Evolutionary conservation across 1,140 invertebrate species (phyloP).

Genomic region (Brachionus rotundiformis): DNA sequence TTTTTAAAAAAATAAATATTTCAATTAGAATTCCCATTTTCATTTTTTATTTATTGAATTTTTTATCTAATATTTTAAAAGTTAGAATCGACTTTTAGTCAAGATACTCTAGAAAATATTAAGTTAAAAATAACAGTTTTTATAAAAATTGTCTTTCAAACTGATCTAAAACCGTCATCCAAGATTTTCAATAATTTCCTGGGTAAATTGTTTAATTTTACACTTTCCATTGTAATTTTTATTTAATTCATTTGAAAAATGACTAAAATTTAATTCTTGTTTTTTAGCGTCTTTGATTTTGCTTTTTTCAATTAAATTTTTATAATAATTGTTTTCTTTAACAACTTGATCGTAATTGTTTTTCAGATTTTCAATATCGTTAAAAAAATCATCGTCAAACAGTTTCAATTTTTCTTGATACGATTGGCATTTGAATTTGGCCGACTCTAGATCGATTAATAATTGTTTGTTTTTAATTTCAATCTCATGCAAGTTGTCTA

Average conservation of each 20-base stretch:
- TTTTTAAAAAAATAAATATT: constrained; percentile 32
- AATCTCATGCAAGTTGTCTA: not conserved
- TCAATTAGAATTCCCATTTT: not conserved
- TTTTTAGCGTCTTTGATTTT: not conserved
- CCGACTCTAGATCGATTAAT: constrained; percentile 11
- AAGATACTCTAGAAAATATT: too few relatives aligned
- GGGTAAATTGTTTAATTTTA: constrained; percentile 21
- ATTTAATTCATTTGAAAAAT: not conserved
- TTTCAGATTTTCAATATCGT: constrained; percentile 28
- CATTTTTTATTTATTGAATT: not conserved
- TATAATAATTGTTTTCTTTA: not conserved
- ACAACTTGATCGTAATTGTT: constrained; percentile 20
- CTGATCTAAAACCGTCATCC: too few relatives aligned
- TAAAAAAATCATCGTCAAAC: constrained; percentile 36
- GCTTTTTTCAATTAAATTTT: not conserved
- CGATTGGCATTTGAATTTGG: constrained; percentile 21
- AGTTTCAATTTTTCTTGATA: not conserved
- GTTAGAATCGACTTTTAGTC: too few relatives aligned
- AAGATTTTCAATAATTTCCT: not conserved
- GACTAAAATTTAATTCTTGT: not conserved
- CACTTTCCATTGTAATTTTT: not conserved
- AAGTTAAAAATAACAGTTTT: too few relatives aligned
- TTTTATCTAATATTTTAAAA: too few relatives aligned
- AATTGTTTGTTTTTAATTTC: constrained; percentile 11
- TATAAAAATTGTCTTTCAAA: too few relatives aligned